Conservation (phyloP, 1,140 invertebrate species). For the Proales similis region DNA sequence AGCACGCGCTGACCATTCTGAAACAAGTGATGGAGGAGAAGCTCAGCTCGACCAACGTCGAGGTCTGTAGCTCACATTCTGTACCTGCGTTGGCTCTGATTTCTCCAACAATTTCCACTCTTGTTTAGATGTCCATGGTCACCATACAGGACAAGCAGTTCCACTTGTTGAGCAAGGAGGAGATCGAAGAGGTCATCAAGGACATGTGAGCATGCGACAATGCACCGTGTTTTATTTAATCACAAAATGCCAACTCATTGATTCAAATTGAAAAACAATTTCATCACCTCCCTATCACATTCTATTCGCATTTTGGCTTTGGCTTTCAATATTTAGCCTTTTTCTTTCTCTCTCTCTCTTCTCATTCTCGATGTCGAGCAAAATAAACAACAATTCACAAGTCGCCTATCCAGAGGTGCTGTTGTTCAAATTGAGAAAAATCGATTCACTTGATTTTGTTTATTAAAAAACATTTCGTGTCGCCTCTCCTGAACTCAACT, state of each 20-base stretch:
- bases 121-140: slow-evolving; percentile 1
- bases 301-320: too few relatives aligned
- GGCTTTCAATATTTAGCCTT: too few relatives aligned
- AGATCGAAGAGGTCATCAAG: slow-evolving; percentile 38
- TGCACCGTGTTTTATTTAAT: background rate
- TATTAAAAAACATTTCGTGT: too few relatives aligned
- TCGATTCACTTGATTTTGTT: too few relatives aligned
- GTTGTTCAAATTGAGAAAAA: too few relatives aligned
- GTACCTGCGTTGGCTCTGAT: background rate
- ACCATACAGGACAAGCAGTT: background rate
- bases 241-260: slow-evolving; percentile 21
- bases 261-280: too few relatives aligned
- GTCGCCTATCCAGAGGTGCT: too few relatives aligned
- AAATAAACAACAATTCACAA: too few relatives aligned
- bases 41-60: slow-evolving; percentile 90
- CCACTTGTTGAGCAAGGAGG: slow-evolving; percentile 32
- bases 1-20: slow-evolving; percentile 80
- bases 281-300: too few relatives aligned
- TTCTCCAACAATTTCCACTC: background rate
- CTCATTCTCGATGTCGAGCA: too few relatives aligned
- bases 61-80: slow-evolving; percentile 58
- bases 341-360: too few relatives aligned
- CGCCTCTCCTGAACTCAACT: too few relatives aligned
- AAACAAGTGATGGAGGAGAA: slow-evolving; percentile 99
- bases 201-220: slow-evolving; percentile 1